Base-by-base conservation (phyloP, 2,888 invertebrate genomes). In the Mimas tiliae region DNA sequence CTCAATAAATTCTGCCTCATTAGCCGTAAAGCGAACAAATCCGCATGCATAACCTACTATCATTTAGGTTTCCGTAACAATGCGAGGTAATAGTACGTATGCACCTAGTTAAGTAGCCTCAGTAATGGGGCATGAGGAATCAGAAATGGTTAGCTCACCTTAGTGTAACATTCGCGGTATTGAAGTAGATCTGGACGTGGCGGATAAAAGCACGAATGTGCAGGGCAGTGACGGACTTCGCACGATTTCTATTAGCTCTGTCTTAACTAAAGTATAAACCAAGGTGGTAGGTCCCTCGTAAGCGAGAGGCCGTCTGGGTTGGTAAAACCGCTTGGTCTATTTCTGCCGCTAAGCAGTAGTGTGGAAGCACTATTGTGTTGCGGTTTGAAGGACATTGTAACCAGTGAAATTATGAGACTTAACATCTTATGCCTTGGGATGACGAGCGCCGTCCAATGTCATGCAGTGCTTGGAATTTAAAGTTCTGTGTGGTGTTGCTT, bases 71-170 rank as follows among this genome's bases (percentile, higher is more conserved):
- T 12, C 38, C 27, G n/a, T 51, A 21, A 50, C 42, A 62, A 65
- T 51, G 33, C 47, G 42, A 16, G 19, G n/a, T 62, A 65, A 14
- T 50, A 9, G n/a, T 14, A 27, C 8, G 16, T 33, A 52, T 27
- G 58, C 58, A 58, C 19, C 38, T 12, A 58, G 58, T 58, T 58
- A 58, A 55, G 38, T 58, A 58, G 58, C 38, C 3, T 19, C 11
- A 42, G 58, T 38, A 58, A 58, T 58, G 58, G 19, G 58, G 12
- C 58, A 16, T 58, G 38, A 42, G 19, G 42, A 58, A 58, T 58
- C 58, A 19, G 19, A 58, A 58, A 58, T 19, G 12, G 42, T 58
- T 58, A 58, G 19, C 12, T 19, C 12, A 12, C 19, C 12, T 19
- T 55, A 8, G 6, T 19, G 16, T 11, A 11, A 58, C 58, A 58